A percentile compares a stretch with the other conserved stretches of the same genome.
Conservation (phyloP, 2,888 invertebrate genomes). For the Archips crataeganus region DNA sequence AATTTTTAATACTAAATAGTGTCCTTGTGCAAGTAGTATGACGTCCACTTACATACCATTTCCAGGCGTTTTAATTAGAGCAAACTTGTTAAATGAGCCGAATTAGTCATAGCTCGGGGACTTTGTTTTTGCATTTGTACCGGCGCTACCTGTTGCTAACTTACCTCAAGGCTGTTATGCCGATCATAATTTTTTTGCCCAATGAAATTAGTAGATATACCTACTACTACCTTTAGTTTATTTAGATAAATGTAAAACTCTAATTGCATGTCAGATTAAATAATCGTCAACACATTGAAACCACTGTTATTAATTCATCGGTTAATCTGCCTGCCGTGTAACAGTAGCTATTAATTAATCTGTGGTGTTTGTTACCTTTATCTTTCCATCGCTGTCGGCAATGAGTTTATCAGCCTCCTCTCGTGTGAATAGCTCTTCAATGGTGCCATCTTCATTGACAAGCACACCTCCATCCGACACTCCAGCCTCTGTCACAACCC, state of each 20-base stretch:
- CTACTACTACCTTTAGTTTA: too few relatives aligned
- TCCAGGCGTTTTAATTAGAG: neutral
- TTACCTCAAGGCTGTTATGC: neutral
- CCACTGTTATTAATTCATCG: neutral
- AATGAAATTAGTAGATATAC: neutral
- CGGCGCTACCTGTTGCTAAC: neutral
- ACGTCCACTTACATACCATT: neutral
- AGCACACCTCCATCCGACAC: constrained; percentile 87
- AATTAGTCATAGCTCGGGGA: neutral
- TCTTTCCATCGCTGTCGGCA: constrained; percentile 75
- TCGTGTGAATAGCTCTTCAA: constrained; percentile 81
- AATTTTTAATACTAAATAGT: neutral
- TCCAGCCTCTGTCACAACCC: constrained; percentile 81
- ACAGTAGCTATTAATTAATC: too few relatives aligned
- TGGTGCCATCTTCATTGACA: constrained; percentile 85
- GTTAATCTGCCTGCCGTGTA: neutral
- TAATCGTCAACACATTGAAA: neutral
- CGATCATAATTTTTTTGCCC: neutral
- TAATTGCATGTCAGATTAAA: neutral
- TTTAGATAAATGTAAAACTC: neutral
- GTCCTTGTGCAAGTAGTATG: neutral
- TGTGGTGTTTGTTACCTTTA: constrained; percentile 74
- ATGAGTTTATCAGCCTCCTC: constrained; percentile 77
- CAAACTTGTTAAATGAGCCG: constrained; percentile 10
- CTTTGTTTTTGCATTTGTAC: neutral